These are phyloP conservation scores for Trissoscelio sp. DNA, from an alignment of 2,888 invertebrate genomes.

Conservation along the genomic window DNA sequence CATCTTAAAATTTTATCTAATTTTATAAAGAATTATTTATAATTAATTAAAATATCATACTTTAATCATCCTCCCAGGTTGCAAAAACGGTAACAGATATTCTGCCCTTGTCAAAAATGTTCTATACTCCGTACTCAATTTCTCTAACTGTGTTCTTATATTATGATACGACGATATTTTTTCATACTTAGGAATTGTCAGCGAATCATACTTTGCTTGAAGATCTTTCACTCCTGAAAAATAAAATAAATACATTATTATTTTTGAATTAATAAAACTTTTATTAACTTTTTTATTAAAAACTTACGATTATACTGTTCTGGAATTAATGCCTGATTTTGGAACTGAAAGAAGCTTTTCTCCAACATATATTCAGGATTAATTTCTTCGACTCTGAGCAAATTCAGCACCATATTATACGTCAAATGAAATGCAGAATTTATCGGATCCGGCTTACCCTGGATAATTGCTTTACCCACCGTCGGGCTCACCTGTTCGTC, in stretches of 20 bases:
- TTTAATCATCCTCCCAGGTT: slow-evolving; percentile 96
- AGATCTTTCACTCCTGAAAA: slow-evolving; percentile 87
- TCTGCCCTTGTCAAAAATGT: slow-evolving; percentile 92
- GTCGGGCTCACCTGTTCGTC: slow-evolving; percentile 96
- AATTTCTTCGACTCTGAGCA: slow-evolving; percentile 98
- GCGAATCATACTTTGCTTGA: slow-evolving; percentile 87
- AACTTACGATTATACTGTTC: slow-evolving; percentile 92
- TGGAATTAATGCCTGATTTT: slow-evolving; percentile 98
- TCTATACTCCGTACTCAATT: slow-evolving; percentile 90
- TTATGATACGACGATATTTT: slow-evolving; percentile 92
- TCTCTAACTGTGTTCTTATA: slow-evolving; percentile 91
- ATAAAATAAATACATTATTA: slow-evolving; percentile 25
- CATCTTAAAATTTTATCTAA: too few species aligned
- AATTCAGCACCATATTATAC: slow-evolving; percentile 99
- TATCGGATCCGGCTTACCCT: slow-evolving; percentile 97
- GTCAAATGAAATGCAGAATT: slow-evolving; percentile 99
- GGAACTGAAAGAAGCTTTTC: slow-evolving; percentile 99
- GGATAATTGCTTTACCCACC: slow-evolving; percentile 90
- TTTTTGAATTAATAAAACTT: neutral
- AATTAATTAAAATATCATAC: slow-evolving; percentile 84
- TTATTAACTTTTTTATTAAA: neutral
- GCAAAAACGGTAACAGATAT: slow-evolving; percentile 96
- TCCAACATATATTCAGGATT: slow-evolving; percentile 99
- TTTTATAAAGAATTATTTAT: too few species aligned
- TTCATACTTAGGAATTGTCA: slow-evolving; percentile 89